phyloP scores from a whole-genome alignment of 2,797 vertebrate species.

The Mionectes olivaceus region DNA sequence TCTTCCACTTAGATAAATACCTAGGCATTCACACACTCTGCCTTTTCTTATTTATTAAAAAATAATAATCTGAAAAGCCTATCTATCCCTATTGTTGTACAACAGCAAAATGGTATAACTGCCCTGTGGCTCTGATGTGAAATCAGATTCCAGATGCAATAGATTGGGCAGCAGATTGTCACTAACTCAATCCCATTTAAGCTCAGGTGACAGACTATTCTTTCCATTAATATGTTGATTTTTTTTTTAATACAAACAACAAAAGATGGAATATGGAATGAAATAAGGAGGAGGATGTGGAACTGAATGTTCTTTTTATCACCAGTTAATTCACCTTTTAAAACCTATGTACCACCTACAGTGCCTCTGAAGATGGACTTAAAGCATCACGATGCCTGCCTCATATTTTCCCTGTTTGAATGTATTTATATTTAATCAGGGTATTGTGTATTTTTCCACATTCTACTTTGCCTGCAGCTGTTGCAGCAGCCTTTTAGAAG shows the following conservation, averaged over 20 bases:
- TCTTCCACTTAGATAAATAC: slow-evolving; percentile 16
- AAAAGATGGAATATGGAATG: neutral
- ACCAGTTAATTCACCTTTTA: neutral
- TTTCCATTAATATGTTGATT: slow-evolving; percentile 37
- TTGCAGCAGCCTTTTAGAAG: neutral
- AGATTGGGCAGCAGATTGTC: slow-evolving; percentile 9
- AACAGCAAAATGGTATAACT: neutral
- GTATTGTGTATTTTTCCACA: slow-evolving; percentile 9
- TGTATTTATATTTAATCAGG: slow-evolving; percentile 44
- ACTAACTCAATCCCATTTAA: slow-evolving; percentile 57
- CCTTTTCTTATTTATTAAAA: slow-evolving; percentile 41
- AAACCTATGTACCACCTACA: neutral
- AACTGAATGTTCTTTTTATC: neutral
- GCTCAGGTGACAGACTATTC: slow-evolving; percentile 17
- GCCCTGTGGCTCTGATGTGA: neutral
- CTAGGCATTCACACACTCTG: neutral
- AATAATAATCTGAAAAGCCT: slow-evolving; percentile 15
- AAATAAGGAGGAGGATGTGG: neutral
- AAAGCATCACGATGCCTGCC: neutral
- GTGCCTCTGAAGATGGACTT: neutral
- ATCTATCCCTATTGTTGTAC: slow-evolving; percentile 12
- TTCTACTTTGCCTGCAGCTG: slow-evolving; percentile 15
- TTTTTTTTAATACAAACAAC: neutral
- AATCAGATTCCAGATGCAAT: slow-evolving; percentile 54
- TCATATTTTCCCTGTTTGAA: neutral